A percentile compares a stretch with the other conserved stretches of the same genome.
phyloP scores from a whole-genome alignment of 2,113 vertebrate species.

The Sinocyclocheilus anophthalmus region DNA sequence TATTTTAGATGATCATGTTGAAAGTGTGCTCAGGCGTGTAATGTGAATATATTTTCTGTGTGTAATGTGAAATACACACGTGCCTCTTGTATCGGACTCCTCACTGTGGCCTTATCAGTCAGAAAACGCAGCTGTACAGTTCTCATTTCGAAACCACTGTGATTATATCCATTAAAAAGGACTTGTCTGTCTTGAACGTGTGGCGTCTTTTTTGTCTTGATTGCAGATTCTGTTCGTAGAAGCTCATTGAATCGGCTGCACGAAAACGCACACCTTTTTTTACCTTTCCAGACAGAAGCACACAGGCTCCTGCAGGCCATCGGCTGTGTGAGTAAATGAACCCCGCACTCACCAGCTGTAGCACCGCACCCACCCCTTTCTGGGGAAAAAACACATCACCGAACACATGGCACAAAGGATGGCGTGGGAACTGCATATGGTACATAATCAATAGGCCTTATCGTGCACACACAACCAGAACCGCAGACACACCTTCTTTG shows the following conservation, averaged over 20 bases:
- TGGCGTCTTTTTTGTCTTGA: constrained; percentile 19
- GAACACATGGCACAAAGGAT: constrained; percentile 56
- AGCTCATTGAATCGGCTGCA: neutral
- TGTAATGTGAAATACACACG: neutral
- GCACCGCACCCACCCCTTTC: constrained; percentile 42
- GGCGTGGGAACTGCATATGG: constrained; percentile 56
- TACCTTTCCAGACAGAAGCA: constrained; percentile 26
- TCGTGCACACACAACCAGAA: constrained; percentile 59
- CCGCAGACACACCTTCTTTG: constrained; percentile 54
- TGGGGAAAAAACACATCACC: constrained; percentile 31
- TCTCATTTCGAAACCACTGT: constrained; percentile 47
- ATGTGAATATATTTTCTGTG: constrained; percentile 19
- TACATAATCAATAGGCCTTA: constrained; percentile 72
- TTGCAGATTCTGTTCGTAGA: neutral
- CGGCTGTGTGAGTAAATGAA: constrained; percentile 49
- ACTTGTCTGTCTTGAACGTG: constrained; percentile 1
- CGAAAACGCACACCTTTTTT: neutral
- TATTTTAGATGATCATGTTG: constrained; percentile 28
- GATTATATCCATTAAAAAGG: constrained; percentile 33
- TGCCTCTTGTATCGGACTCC: constrained; percentile 14
- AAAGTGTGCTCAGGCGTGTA: constrained; percentile 10
- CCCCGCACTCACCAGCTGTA: constrained; percentile 56
- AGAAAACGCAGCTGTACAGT: constrained; percentile 14
- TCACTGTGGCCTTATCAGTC: constrained; percentile 40
- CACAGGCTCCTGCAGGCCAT: neutral